Evolutionary conservation across 2,888 invertebrate species (phyloP).

Genomic region (Aquatica leii): DNA sequence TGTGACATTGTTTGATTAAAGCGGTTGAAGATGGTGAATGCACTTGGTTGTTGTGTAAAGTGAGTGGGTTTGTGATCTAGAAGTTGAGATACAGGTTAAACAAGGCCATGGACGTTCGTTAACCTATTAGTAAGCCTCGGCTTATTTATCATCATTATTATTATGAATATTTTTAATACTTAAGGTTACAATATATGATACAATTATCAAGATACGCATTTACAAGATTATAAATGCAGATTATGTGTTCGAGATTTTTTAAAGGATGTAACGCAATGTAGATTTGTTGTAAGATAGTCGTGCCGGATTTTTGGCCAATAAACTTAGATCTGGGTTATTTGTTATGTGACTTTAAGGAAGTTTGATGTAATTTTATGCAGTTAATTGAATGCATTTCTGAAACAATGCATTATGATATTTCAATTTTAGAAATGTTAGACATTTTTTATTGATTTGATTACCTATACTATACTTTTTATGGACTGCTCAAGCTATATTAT

Average conservation of each 20-base stretch:
- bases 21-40: too few species aligned
- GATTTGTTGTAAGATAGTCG: background rate
- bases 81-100: constrained; percentile 35
- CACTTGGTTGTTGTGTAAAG: constrained; percentile 29
- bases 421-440: too few species aligned
- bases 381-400: too few species aligned
- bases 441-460: too few species aligned
- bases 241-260: background rate
- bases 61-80: constrained; percentile 35
- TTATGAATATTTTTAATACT: constrained; percentile 1
- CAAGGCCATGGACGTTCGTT: constrained; percentile 46
- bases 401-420: too few species aligned
- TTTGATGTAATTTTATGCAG: background rate
- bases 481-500: too few species aligned
- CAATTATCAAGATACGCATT: background rate
- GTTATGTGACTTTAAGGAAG: background rate
- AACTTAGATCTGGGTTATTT: constrained; percentile 5
- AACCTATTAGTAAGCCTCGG: constrained; percentile 30
- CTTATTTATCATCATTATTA: too few species aligned
- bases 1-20: too few species aligned
- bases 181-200: constrained; percentile 4
- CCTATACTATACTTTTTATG: too few species aligned
- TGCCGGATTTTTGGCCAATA: constrained; percentile 10
- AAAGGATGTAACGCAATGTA: constrained; percentile 9
- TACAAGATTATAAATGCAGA: background rate